Base-by-base conservation (phyloP, 2,113 vertebrate genomes). In the Columba livia region DNA sequence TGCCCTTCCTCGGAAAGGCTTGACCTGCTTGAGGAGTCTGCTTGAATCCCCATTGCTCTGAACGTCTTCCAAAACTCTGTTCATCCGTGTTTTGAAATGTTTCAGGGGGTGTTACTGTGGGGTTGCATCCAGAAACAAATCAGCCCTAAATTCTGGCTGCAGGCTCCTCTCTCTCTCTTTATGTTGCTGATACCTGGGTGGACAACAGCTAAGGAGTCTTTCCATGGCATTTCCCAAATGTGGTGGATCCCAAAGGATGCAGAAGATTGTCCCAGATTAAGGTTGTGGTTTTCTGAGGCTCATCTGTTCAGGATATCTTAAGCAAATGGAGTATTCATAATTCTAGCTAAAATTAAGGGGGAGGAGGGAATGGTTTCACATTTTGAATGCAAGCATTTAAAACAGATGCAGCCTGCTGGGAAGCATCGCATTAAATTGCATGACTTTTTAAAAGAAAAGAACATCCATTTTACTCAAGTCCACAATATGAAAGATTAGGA, bases 311-410 rank as follows among this genome's bases (percentile, higher is more conserved):
- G 60, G 36, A 62, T 95, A 72, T 61, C 44, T 79, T 84, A 90
- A 92, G 90, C 73, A 96, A 95, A 95, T 86, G 25, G 62, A 79
- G 44, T 72, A 47, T 92, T 97, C 86, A 69, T 87, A 79, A 93
- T 87, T 94, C 36, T 85, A 87, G 92, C 81, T 95, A 85, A 95
- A 86, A 93, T 96, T 66, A 88, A 90, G 53, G 62, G 51, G 70
- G 64, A 83, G 79, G 64, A 81, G 56, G 74, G 62, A 88, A 47
- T 58, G 58, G 70, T 62, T 92, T 71, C 54, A 32, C 66, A 48
- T 94, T 92, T 87, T 89, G 54, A 89, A 87, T 87, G 93, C 4
- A 29, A 90, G 90, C 56, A 74, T 87, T 87, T 92, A 77, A 89
- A 96, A 54, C 88, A 90, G 86, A 90, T 90, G 92, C 79, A 89